Percentiles rank a stretch among this genome's conserved stretches.
These are phyloP conservation scores for Esox masquinongy DNA, from an alignment of 2,797 vertebrate species.

Conservation along the genomic window DNA sequence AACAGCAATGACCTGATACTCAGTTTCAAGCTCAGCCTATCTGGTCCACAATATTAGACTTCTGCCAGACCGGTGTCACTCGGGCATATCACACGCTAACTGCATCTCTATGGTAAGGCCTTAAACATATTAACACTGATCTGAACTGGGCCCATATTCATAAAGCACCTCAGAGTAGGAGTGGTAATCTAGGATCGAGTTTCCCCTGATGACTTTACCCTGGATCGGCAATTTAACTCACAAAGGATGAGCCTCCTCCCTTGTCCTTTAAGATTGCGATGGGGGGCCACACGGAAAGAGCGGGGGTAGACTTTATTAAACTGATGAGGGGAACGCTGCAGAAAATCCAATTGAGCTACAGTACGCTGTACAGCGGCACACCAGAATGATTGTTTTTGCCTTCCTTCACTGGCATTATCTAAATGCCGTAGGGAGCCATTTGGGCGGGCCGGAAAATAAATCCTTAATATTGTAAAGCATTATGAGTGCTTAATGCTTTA, in stretches of 20 bases:
- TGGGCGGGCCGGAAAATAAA: conserved; percentile 64
- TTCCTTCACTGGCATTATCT: conserved; percentile 62
- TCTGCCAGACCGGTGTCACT: not conserved
- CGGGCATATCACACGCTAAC: too few relatives aligned
- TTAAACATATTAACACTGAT: not conserved
- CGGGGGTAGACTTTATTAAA: conserved; percentile 69
- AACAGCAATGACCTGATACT: not conserved
- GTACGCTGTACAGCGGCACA: conserved; percentile 11
- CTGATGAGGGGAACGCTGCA: conserved; percentile 67
- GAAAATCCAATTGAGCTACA: conserved; percentile 69
- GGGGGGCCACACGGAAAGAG: conserved; percentile 11
- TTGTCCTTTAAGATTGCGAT: not conserved
- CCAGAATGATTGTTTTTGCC: conserved; percentile 69
- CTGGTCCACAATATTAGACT: not conserved
- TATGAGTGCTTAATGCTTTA: conserved; percentile 73
- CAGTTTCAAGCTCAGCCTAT: not conserved
- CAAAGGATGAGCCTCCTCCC: not conserved
- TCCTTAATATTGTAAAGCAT: conserved; percentile 64
- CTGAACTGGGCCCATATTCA: not conserved
- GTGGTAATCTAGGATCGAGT: too few relatives aligned
- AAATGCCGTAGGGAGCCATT: conserved; percentile 63
- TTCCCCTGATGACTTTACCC: not conserved
- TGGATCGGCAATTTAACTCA: not conserved
- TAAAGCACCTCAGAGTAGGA: not conserved
- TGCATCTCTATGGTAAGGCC: too few relatives aligned